phyloP scores from a whole-genome alignment of 92 coral and sea anemone genomes.

The Desmophyllum pertusum region DNA sequence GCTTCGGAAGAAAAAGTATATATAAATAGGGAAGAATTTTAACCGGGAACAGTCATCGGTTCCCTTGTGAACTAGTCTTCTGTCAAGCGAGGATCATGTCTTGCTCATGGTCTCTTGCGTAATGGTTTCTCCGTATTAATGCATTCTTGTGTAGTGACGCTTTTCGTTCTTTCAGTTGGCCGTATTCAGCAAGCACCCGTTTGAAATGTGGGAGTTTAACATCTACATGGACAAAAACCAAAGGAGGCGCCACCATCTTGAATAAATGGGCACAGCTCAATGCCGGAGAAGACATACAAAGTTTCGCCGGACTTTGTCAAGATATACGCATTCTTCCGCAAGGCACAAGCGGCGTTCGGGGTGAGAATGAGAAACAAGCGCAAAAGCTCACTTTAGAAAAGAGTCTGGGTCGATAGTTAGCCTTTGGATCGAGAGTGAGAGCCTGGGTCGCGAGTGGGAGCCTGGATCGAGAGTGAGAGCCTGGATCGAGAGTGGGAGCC shows the following conservation, averaged over 20 bases:
- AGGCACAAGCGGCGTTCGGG: slow-evolving; percentile 19
- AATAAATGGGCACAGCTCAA: slow-evolving; percentile 1
- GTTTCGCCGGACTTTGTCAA: slow-evolving; percentile 33
- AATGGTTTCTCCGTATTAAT: background rate
- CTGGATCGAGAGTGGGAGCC: no score
- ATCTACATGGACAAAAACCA: slow-evolving; percentile 12
- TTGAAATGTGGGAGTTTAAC: slow-evolving; percentile 23
- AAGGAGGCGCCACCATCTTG: background rate
- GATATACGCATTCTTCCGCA: slow-evolving; percentile 31
- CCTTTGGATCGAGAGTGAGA: background rate
- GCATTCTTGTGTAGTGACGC: background rate
- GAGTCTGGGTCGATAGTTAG: background rate
- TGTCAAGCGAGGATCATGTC: no score
- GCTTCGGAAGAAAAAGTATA: no score
- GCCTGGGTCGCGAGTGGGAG: background rate
- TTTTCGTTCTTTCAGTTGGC: slow-evolving; percentile 1
- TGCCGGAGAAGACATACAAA: slow-evolving; percentile 8
- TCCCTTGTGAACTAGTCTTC: no score
- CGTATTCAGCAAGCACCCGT: background rate
- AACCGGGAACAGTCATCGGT: no score
- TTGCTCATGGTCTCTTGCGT: background rate
- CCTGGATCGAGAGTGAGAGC: background rate
- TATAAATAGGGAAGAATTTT: no score
- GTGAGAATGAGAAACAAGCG: background rate
- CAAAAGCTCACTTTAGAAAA: background rate